Conservation (phyloP, 1,140 invertebrate species). For the Ostrea edulis region DNA sequence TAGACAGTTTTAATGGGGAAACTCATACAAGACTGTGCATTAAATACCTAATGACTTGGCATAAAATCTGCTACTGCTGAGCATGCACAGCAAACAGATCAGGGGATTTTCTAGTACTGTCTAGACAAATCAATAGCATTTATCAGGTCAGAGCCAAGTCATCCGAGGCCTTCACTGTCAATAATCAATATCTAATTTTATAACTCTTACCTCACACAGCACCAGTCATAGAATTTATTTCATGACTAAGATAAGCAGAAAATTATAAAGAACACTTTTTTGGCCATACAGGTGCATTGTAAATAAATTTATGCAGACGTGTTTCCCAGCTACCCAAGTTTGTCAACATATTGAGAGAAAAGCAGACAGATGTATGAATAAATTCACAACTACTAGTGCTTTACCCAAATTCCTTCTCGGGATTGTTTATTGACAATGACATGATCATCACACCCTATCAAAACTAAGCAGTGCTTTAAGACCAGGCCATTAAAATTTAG, state of each 20-base stretch:
- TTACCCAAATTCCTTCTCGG: too few relatives aligned
- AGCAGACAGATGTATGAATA: not conserved
- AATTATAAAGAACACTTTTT: not conserved
- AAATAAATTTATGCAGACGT: not conserved
- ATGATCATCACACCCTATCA: not conserved
- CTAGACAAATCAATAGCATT: slow-evolving; percentile 26
- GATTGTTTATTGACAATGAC: not conserved
- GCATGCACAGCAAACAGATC: not conserved
- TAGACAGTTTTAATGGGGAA: not conserved
- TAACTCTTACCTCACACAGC: not conserved
- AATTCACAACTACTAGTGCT: too few relatives aligned
- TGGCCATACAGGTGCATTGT: not conserved
- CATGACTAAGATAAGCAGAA: not conserved
- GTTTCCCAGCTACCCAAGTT: slow-evolving; percentile 23
- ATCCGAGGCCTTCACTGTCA: not conserved
- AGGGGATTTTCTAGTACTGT: not conserved
- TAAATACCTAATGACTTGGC: slow-evolving; percentile 22
- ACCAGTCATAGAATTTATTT: not conserved
- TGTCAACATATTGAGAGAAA: not conserved
- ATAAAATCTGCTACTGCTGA: not conserved
- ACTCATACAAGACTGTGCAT: not conserved
- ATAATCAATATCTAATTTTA: slow-evolving; percentile 16
- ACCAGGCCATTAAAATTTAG: not conserved
- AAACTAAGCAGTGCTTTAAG: not conserved
- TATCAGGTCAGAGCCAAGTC: slow-evolving; percentile 13